A percentile compares a stretch with the other conserved stretches of the same genome.
Evolutionary conservation across 1,140 invertebrate species (phyloP).

Genomic region (Diorhabda elongata): DNA sequence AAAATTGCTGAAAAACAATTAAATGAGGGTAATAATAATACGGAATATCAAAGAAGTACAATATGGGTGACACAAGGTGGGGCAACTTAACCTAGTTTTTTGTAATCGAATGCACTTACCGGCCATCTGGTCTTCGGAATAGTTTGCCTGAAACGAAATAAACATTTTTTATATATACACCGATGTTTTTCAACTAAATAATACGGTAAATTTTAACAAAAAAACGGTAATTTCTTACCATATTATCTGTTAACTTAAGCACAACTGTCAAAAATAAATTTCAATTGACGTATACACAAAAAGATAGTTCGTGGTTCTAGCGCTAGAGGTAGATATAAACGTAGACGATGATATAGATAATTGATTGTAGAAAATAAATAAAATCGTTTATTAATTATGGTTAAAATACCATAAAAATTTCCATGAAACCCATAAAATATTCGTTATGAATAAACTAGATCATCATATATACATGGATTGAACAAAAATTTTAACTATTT

Average conservation of each 20-base stretch:
- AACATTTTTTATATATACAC: background rate
- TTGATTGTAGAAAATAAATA: too few relatives aligned
- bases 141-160: constrained; percentile 69
- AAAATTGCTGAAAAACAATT: too few relatives aligned
- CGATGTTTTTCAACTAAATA: background rate
- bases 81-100: constrained; percentile 46
- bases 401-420: too few relatives aligned
- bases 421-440: too few relatives aligned
- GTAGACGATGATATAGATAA: too few relatives aligned
- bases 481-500: too few relatives aligned
- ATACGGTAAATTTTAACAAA: background rate
- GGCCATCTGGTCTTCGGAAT: constrained; percentile 84
- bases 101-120: constrained; percentile 62
- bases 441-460: too few relatives aligned
- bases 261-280: constrained; percentile 15
- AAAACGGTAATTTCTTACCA: constrained; percentile 16
- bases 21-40: too few relatives aligned
- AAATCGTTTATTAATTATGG: too few relatives aligned
- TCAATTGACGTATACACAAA: constrained; percentile 9
- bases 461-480: too few relatives aligned
- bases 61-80: constrained; percentile 39
- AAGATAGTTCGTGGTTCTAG: constrained; percentile 5
- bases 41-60: background rate
- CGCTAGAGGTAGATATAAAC: background rate
- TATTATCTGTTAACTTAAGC: constrained; percentile 9